phyloP scores from a whole-genome alignment of 2,888 invertebrate genomes.

The Erebia aethiops region DNA sequence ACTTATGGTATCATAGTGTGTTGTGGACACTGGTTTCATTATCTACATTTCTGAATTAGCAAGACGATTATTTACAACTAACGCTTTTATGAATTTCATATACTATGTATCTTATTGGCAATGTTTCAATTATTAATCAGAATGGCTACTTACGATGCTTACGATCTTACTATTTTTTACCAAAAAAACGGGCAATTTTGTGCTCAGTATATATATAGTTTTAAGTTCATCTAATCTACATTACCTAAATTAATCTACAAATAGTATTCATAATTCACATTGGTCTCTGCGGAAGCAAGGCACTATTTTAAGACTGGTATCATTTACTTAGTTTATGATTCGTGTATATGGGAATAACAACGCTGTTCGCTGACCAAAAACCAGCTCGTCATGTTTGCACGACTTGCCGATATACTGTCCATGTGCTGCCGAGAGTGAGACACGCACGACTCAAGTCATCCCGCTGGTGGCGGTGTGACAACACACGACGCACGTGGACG shows the following conservation, averaged over 20 bases:
- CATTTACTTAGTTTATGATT: neutral
- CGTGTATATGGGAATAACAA: neutral
- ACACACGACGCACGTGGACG: conserved; percentile 26
- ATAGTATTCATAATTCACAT: neutral
- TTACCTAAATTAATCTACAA: neutral
- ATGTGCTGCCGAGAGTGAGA: conserved; percentile 60
- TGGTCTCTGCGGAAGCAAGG: neutral
- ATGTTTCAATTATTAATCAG: too few species aligned
- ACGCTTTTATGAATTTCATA: too few species aligned
- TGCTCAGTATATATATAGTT: too few species aligned
- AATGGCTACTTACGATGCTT: too few species aligned
- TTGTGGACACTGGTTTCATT: too few species aligned
- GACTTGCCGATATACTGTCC: conserved; percentile 72
- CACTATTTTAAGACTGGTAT: neutral
- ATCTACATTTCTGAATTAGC: too few species aligned
- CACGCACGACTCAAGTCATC: conserved; percentile 61
- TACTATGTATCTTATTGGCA: too few species aligned
- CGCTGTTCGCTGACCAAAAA: conserved; percentile 48
- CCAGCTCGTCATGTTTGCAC: conserved; percentile 78
- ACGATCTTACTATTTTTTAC: too few species aligned
- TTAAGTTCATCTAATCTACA: too few species aligned
- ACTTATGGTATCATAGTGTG: too few species aligned
- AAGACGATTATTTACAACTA: too few species aligned
- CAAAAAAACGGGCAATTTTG: too few species aligned
- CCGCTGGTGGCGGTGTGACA: conserved; percentile 42